Evolutionary conservation across 2,797 vertebrate genomes (phyloP).

Genomic region (Pseudopleuronectes americanus): DNA sequence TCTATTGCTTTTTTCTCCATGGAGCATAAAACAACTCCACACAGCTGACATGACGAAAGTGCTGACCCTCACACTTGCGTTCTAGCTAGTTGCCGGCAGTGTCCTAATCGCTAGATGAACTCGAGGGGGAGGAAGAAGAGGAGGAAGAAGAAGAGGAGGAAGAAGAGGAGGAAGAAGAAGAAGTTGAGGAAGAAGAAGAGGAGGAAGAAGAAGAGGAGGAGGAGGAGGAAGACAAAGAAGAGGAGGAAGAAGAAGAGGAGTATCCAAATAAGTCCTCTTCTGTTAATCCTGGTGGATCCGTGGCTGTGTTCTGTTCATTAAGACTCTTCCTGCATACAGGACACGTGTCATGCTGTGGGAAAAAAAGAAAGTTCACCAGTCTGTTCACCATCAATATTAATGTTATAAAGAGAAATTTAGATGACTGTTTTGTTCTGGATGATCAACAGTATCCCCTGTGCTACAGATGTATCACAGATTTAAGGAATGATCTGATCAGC

Average conservation of each 20-base stretch:
- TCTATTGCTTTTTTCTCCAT: too few species aligned
- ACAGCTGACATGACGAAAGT: too few species aligned
- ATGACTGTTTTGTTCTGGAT: neutral
- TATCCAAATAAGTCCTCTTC: conserved; percentile 89
- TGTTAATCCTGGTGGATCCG: conserved; percentile 93
- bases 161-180: too few species aligned
- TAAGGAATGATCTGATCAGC: neutral
- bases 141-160: conserved; percentile 76
- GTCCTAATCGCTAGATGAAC: conserved; percentile 93
- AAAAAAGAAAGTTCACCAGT: neutral
- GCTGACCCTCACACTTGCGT: too few species aligned
- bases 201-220: conserved; percentile 78
- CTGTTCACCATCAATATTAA: neutral
- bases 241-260: too few species aligned
- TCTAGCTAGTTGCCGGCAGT: conserved; percentile 85
- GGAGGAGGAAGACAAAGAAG: conserved; percentile 79
- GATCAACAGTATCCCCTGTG: neutral
- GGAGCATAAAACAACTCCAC: too few species aligned
- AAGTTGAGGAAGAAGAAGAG: too few species aligned
- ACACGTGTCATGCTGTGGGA: conserved; percentile 93
- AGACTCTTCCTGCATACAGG: conserved; percentile 98
- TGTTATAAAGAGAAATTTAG: neutral
- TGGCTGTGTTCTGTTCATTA: conserved; percentile 97
- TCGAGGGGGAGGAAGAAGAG: conserved; percentile 90
- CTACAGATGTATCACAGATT: neutral